These are phyloP conservation scores for Simalia tracyae DNA, from an alignment of 2,797 vertebrate genomes.

Conservation along the genomic window DNA sequence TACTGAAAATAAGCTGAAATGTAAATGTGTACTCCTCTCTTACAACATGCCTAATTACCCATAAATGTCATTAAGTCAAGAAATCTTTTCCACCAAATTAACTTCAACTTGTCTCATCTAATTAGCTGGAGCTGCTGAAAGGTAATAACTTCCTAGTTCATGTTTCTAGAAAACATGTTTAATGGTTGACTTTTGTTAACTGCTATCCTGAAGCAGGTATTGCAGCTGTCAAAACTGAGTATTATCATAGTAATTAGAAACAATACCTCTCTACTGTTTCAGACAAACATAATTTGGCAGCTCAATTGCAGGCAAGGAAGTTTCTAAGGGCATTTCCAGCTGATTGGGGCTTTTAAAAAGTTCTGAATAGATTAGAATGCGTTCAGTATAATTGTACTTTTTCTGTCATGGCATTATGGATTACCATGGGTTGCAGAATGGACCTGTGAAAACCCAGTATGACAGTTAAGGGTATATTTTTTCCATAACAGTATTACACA, in stretches of 20 bases:
- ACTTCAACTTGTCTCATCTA: conserved; percentile 84
- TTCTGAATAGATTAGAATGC: neutral
- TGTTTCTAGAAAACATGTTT: conserved; percentile 68
- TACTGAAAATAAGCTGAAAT: conserved; percentile 62
- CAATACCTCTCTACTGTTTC: conserved; percentile 49
- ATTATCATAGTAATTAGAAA: conserved; percentile 63
- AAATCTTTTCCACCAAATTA: conserved; percentile 90
- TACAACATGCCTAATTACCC: conserved; percentile 84
- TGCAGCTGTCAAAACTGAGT: conserved; percentile 57
- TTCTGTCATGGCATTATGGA: neutral
- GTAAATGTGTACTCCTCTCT: conserved; percentile 60
- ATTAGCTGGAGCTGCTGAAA: conserved; percentile 81
- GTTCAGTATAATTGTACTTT: neutral
- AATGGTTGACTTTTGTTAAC: conserved; percentile 63
- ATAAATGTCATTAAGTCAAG: conserved; percentile 91
- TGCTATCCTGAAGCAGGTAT: conserved; percentile 54
- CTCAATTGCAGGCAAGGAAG: conserved; percentile 4
- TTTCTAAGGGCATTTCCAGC: neutral
- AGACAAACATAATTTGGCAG: conserved; percentile 54
- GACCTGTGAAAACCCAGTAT: neutral
- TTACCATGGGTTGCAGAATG: neutral
- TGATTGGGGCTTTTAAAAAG: neutral
- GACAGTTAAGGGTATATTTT: neutral
- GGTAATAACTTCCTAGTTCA: conserved; percentile 69
- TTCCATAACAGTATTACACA: neutral